Base-by-base conservation (phyloP, 2,888 invertebrate genomes). In the Sarcophaga variegata region DNA sequence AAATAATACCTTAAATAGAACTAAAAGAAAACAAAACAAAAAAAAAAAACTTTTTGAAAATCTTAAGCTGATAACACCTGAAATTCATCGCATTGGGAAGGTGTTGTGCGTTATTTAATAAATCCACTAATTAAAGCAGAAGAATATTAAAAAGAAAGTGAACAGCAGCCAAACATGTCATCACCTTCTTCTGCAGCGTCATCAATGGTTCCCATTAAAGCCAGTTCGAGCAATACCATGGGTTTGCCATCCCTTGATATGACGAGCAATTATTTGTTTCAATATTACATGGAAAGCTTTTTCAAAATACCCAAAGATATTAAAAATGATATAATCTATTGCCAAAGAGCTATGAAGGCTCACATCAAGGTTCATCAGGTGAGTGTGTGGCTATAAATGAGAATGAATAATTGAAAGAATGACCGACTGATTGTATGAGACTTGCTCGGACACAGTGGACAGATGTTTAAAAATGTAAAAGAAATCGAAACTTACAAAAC, bases 301-400 rank as follows among this genome's bases (percentile, higher is more conserved):
- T 92, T 90, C 86, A 91, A 90, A 88, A 89, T 92, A 86, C 93
- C 93, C 10, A 88, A 89, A 78, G 92, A 93, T 75, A 88, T 93
- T 0, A 92, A 91, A 87, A 91, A 92, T 88, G 93, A 93, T 89
- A 90, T 93, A 88, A 89, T 93, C 77, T 93, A 93, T 89, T 93
- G 93, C 85, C 93, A 93, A 89, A 91, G 93, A 83, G 90, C 92
- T 60, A 72, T 93, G 81, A 91, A 90, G 77, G 90, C 91, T 71
- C 91, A 92, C 88, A 89, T 93, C 75, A 93, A 92, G 89, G 92
- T 93, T 47, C 93, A 93, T 88, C 91, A 91, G 91, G 93, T 93
- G 88, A 91, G 90, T 88, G 37, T 14, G 54, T 14, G 54, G 12
- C 54, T 54, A 14, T 54, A 17, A 54, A 54, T 54, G 12, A 54